These are phyloP conservation scores for Cheirogaleus major DNA, from an alignment of 2,797 vertebrate species.

Conservation along the genomic window DNA sequence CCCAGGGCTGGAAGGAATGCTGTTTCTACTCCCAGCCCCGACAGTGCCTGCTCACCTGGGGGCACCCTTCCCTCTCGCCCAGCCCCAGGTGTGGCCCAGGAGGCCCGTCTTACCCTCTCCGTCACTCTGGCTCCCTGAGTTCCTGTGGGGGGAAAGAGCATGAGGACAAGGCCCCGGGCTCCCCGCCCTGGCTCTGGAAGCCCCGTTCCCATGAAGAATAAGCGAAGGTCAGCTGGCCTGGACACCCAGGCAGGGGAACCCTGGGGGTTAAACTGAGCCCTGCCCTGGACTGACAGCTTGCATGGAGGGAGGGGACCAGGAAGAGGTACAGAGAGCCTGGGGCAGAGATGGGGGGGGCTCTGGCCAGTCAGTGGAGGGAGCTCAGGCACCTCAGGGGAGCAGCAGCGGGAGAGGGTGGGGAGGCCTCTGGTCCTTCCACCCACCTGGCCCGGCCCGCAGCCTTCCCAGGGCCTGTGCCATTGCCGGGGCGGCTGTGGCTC, in stretches of 20 bases:
- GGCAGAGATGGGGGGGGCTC: background rate
- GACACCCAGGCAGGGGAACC: background rate
- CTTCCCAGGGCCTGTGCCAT: slow-evolving; percentile 79
- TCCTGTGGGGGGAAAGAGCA: slow-evolving; percentile 20
- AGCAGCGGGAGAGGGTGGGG: background rate
- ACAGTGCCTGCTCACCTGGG: background rate
- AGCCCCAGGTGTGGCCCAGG: background rate
- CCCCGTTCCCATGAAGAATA: background rate
- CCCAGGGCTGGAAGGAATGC: background rate
- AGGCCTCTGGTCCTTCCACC: background rate
- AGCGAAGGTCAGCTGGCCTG: background rate
- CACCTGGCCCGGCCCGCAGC: slow-evolving; percentile 86
- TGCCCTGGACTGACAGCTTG: background rate
- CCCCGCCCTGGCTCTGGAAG: background rate
- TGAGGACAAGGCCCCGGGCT: background rate
- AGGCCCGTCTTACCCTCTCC: slow-evolving; percentile 65
- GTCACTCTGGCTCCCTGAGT: slow-evolving; percentile 57
- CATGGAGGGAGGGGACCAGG: accelerated
- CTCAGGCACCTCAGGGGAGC: background rate
- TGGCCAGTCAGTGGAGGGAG: background rate
- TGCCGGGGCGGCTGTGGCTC: slow-evolving; percentile 68
- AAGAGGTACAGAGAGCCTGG: background rate
- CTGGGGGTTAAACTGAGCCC: background rate
- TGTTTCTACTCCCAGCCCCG: background rate
- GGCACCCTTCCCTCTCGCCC: background rate